Percentiles rank a stretch among this genome's conserved stretches.
These are phyloP conservation scores for Malurus splendens DNA, from an alignment of 2,797 vertebrate genomes.

Conservation along the genomic window DNA sequence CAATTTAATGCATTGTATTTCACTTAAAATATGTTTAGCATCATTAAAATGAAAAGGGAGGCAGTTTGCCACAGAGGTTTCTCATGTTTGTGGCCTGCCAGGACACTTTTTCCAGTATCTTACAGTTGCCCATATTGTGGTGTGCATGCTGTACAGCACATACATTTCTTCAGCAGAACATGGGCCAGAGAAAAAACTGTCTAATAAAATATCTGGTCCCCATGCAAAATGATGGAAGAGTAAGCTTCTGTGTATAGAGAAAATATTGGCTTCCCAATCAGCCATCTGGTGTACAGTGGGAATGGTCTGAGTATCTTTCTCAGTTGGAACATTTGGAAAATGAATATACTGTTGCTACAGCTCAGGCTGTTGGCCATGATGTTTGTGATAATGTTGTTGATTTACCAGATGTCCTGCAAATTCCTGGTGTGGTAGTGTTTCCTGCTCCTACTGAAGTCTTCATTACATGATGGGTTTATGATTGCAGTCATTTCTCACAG, in stretches of 20 bases:
- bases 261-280: conserved; percentile 75
- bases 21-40: neutral
- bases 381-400: conserved; percentile 70
- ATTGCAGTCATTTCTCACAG: conserved; percentile 48
- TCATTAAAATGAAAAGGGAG: neutral
- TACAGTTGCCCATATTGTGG: neutral
- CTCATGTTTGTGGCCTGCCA: neutral
- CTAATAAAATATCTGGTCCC: conserved; percentile 53
- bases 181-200: neutral
- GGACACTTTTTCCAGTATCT: neutral
- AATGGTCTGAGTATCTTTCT: conserved; percentile 69
- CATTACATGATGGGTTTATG: conserved; percentile 36
- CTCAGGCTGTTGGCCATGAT: conserved; percentile 68
- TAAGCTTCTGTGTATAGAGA: conserved; percentile 62
- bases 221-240: conserved; percentile 61
- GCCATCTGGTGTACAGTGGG: conserved; percentile 73
- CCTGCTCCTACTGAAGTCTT: conserved; percentile 52
- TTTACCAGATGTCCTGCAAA: conserved; percentile 79
- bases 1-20: neutral
- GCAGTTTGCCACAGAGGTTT: neutral
- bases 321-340: conserved; percentile 78
- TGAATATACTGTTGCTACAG: conserved; percentile 73
- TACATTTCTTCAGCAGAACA: neutral
- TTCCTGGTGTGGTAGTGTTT: conserved; percentile 69
- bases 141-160: neutral